Percentiles rank a stretch among this genome's conserved stretches.
phyloP scores from a whole-genome alignment of 2,888 invertebrate species.

The Andrena praecox region DNA sequence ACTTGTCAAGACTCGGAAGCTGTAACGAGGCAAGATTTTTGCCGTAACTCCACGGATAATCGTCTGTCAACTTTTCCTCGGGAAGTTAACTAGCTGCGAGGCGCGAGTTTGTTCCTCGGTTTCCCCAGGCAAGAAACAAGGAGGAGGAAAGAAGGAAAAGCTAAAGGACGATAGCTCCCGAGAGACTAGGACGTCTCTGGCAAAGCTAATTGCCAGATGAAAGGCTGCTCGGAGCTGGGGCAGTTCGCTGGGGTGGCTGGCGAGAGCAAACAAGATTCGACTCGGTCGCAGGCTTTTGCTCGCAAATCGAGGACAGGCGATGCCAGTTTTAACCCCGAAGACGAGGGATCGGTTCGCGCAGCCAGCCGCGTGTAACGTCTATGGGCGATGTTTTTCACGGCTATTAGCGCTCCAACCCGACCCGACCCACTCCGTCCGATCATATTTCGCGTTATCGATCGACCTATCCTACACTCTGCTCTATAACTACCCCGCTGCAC shows the following conservation, averaged over 20 bases:
- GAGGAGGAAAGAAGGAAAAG: not conserved
- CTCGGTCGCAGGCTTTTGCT: no score
- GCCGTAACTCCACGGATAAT: no score
- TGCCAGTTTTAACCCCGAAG: not conserved
- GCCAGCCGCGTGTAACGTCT: not conserved
- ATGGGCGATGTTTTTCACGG: slow-evolving; percentile 1
- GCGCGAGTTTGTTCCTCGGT: not conserved
- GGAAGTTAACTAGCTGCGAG: no score
- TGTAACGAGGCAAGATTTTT: no score
- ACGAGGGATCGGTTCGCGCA: not conserved
- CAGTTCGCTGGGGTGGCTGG: slow-evolving; percentile 1
- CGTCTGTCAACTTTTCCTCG: no score
- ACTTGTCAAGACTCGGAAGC: no score
- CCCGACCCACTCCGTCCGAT: slow-evolving; percentile 7
- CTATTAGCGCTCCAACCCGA: slow-evolving; percentile 11
- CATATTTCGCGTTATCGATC: slow-evolving; percentile 19
- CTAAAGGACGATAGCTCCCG: not conserved
- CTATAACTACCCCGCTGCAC: not conserved
- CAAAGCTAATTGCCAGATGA: slow-evolving; percentile 70
- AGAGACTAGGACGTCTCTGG: not conserved
- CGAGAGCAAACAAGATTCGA: no score
- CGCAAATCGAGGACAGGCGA: no score
- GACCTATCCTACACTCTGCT: not conserved
- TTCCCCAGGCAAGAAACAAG: not conserved
- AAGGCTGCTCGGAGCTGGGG: slow-evolving; percentile 52